Evolutionary conservation across 2,113 vertebrate genomes (phyloP).

Genomic region (Eubucco bourcierii): DNA sequence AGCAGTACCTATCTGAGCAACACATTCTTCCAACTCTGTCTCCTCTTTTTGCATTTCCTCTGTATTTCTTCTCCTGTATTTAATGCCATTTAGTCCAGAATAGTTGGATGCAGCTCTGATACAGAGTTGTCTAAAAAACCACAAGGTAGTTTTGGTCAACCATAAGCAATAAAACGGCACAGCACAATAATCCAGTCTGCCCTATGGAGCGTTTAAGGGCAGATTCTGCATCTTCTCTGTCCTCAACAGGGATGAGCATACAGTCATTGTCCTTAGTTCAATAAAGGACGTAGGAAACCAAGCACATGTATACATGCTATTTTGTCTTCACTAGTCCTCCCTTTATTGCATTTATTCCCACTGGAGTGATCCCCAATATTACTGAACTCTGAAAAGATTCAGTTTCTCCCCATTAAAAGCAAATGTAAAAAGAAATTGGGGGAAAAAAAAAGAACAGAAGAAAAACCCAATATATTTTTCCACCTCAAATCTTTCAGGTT

Average conservation of each 20-base stretch:
- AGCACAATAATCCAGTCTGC: neutral
- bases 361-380: neutral
- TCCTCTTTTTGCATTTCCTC: neutral
- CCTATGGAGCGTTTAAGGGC: neutral
- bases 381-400: neutral
- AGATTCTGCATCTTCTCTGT: neutral
- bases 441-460: neutral
- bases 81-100: neutral
- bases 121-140: neutral
- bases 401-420: neutral
- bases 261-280: neutral
- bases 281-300: neutral
- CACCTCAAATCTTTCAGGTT: neutral
- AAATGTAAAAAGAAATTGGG: neutral
- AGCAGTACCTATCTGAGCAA: accelerated
- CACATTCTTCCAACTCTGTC: accelerated
- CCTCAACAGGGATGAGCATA: neutral
- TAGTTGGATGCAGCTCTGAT: neutral
- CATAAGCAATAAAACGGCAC: neutral
- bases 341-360: neutral
- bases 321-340: neutral
- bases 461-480: neutral
- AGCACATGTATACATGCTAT: neutral
- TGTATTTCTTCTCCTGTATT: neutral
- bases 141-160: neutral